Percentiles rank a stretch among this genome's conserved stretches.
Evolutionary conservation across 2,113 vertebrate genomes (phyloP).

Genomic region (Gobiocypris rarus): DNA sequence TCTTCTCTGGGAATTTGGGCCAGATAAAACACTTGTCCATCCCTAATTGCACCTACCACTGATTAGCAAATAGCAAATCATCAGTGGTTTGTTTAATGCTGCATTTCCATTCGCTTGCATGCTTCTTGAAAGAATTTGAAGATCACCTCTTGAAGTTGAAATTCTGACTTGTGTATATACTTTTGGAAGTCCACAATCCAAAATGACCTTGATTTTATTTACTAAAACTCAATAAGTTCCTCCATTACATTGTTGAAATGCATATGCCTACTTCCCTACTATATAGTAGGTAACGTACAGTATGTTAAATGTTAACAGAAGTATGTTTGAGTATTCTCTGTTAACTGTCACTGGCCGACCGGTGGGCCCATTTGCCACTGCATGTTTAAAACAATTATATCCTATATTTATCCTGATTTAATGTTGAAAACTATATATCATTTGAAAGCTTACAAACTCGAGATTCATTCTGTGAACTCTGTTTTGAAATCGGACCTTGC

Average conservation of each 20-base stretch:
- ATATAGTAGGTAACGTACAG: neutral
- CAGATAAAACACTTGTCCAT: neutral
- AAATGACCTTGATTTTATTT: too few relatives aligned
- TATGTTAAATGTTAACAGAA: neutral
- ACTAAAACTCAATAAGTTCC: neutral
- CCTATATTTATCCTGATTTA: too few relatives aligned
- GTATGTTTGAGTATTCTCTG: neutral
- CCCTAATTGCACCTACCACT: neutral
- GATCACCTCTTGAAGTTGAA: neutral
- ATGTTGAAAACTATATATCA: too few relatives aligned
- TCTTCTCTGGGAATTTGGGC: neutral
- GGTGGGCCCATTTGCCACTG: too few relatives aligned
- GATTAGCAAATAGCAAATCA: neutral
- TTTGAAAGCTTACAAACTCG: too few relatives aligned
- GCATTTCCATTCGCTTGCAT: neutral
- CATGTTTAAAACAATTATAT: too few relatives aligned
- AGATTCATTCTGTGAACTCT: too few relatives aligned
- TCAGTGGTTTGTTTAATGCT: neutral
- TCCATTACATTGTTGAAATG: neutral
- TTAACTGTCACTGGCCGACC: too few relatives aligned
- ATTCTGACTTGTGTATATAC: neutral
- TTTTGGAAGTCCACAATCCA: neutral
- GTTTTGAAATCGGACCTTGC: too few relatives aligned
- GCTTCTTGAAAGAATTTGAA: neutral
- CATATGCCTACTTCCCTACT: neutral